Evolutionary conservation across 1,140 invertebrate genomes (phyloP).

Genomic region (Hesperophylax magnus): DNA sequence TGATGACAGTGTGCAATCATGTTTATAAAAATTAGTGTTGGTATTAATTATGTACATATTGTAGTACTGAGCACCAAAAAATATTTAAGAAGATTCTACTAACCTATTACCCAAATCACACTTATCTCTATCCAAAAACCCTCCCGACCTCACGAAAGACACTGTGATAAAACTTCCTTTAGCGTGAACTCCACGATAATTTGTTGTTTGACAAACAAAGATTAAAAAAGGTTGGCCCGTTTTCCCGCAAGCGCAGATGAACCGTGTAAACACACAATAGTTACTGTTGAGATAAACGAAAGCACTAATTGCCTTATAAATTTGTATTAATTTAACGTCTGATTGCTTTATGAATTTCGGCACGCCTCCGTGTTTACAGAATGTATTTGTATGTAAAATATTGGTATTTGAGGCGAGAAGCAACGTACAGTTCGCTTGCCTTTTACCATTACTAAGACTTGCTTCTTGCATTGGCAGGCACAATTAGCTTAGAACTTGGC

Average conservation of each 20-base stretch:
- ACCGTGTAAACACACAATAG: neutral
- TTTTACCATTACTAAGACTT: too few relatives aligned
- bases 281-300: slow-evolving; percentile 15
- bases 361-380: slow-evolving; percentile 21
- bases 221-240: neutral
- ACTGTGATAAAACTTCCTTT: too few relatives aligned
- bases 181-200: too few relatives aligned
- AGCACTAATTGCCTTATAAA: slow-evolving; percentile 35
- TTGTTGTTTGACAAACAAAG: neutral
- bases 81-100: too few relatives aligned
- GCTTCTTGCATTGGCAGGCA: neutral
- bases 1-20: too few relatives aligned
- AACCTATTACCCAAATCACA: too few relatives aligned
- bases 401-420: neutral
- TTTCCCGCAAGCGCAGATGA: neutral
- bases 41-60: too few relatives aligned
- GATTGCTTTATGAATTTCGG: slow-evolving; percentile 28
- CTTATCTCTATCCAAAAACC: too few relatives aligned
- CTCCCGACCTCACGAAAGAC: too few relatives aligned
- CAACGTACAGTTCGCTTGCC: neutral
- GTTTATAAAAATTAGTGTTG: too few relatives aligned
- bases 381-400: slow-evolving; percentile 30
- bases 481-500: slow-evolving; percentile 2
- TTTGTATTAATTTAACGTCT: slow-evolving; percentile 28
- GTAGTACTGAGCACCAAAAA: too few relatives aligned